These are phyloP conservation scores for Chionodraco myersi DNA, from an alignment of 2,113 vertebrate species.

Conservation along the genomic window DNA sequence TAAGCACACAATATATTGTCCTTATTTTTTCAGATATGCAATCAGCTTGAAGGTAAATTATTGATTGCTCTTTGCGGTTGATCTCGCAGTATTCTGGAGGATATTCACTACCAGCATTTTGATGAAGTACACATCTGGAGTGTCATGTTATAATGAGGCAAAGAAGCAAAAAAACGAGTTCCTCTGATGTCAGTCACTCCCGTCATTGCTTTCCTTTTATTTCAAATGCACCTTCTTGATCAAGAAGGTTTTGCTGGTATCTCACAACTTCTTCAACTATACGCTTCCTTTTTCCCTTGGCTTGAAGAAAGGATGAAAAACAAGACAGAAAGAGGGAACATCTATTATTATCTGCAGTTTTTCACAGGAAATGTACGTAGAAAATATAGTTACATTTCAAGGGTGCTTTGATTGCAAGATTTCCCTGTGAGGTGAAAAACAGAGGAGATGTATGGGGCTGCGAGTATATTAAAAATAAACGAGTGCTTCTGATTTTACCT, in stretches of 20 bases:
- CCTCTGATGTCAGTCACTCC: conserved; percentile 45
- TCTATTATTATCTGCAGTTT: not conserved
- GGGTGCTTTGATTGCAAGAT: not conserved
- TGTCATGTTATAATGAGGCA: conserved; percentile 57
- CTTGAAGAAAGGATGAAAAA: conserved; percentile 23
- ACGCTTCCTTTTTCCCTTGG: conserved; percentile 10
- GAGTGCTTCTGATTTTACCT: conserved; percentile 20
- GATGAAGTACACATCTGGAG: conserved; percentile 51
- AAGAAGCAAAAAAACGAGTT: conserved; percentile 61
- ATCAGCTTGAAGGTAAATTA: conserved; percentile 36
- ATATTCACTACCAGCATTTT: conserved; percentile 60
- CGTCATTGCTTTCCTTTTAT: conserved; percentile 17
- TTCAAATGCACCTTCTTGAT: conserved; percentile 53
- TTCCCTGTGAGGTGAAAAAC: not conserved
- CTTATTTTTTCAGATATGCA: conserved; percentile 54
- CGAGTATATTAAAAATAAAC: conserved; percentile 14
- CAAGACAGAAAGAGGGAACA: conserved; percentile 10
- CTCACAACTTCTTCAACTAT: conserved; percentile 19
- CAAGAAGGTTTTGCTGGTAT: conserved; percentile 69
- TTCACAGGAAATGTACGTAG: not conserved
- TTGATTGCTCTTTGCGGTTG: conserved; percentile 52
- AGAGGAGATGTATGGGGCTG: not conserved
- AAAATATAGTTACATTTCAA: conserved; percentile 1
- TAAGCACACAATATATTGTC: conserved; percentile 63
- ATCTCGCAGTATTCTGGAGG: conserved; percentile 45